Conservation (phyloP, 2,113 vertebrate species). For the Polypterus bichir region DNA sequence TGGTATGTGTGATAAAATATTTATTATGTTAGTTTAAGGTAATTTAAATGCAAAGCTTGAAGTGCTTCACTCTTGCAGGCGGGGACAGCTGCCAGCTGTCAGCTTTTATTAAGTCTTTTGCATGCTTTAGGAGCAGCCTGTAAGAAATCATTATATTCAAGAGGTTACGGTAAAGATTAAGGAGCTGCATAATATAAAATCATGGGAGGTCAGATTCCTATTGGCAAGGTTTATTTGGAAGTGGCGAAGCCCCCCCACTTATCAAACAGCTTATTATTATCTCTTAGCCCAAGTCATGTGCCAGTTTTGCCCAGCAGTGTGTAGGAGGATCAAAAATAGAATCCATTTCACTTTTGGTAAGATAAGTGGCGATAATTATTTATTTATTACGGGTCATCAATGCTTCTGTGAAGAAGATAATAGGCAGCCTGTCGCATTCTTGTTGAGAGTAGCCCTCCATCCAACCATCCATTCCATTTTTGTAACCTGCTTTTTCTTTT, state of each 20-base stretch:
- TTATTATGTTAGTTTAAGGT: slow-evolving; percentile 61
- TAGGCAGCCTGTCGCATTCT: too few species aligned
- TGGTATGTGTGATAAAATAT: slow-evolving; percentile 38
- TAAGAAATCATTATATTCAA: slow-evolving; percentile 47
- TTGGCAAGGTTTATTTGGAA: not conserved
- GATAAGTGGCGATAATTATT: too few species aligned
- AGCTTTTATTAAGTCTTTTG: slow-evolving; percentile 64
- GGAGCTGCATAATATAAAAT: slow-evolving; percentile 4
- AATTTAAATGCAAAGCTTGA: slow-evolving; percentile 62
- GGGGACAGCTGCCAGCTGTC: slow-evolving; percentile 57
- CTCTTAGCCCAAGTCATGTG: too few species aligned
- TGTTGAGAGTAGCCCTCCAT: too few species aligned
- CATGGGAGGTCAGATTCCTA: not conserved
- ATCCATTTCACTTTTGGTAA: too few species aligned
- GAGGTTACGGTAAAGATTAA: slow-evolving; percentile 47
- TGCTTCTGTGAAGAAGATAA: too few species aligned
- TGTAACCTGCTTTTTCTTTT: too few species aligned
- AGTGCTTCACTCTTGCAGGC: slow-evolving; percentile 53
- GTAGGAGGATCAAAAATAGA: too few species aligned
- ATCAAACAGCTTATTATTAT: not conserved
- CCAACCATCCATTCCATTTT: too few species aligned
- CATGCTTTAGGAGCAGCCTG: slow-evolving; percentile 48
- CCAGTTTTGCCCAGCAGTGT: too few species aligned
- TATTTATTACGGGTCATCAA: too few species aligned
- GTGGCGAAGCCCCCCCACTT: not conserved